These are phyloP conservation scores for Steinernema carpocapsae DNA, from an alignment of 2,888 invertebrate species.

Conservation along the genomic window DNA sequence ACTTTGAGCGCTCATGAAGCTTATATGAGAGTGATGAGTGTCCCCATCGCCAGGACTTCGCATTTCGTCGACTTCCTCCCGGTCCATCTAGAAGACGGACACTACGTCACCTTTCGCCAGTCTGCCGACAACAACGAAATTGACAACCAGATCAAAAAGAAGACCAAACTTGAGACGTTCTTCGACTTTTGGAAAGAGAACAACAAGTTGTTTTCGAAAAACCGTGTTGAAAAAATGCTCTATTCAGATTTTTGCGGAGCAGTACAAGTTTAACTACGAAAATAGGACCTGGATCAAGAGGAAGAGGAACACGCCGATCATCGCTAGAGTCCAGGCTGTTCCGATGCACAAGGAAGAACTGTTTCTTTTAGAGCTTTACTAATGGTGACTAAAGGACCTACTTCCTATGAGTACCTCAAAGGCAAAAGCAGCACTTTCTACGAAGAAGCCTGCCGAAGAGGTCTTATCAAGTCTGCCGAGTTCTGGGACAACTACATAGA, in stretches of 20 bases:
- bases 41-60: not conserved
- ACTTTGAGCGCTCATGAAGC: not conserved
- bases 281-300: not conserved
- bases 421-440: not conserved
- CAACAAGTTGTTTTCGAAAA: not conserved
- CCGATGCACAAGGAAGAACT: not conserved
- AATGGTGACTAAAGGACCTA: not conserved
- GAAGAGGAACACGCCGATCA: not conserved
- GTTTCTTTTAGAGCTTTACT: not conserved
- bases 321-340: not conserved
- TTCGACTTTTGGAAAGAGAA: not conserved
- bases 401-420: not conserved
- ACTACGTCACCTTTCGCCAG: not conserved
- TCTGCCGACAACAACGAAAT: not conserved
- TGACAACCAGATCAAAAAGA: not conserved
- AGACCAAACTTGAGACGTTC: not conserved
- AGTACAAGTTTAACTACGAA: too few species aligned
- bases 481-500: not conserved
- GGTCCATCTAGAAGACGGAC: not conserved
- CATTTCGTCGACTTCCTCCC: slow-evolving; percentile 2
- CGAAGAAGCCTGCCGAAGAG: not conserved
- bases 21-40: not conserved
- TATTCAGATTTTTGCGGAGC: too few species aligned
- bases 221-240: too few species aligned
- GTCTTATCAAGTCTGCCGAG: not conserved